Evolutionary conservation across 1,140 invertebrate genomes (phyloP), one percentile per base, ranked within the genome.

Genomic region (Araneus ventricosus): DNA sequence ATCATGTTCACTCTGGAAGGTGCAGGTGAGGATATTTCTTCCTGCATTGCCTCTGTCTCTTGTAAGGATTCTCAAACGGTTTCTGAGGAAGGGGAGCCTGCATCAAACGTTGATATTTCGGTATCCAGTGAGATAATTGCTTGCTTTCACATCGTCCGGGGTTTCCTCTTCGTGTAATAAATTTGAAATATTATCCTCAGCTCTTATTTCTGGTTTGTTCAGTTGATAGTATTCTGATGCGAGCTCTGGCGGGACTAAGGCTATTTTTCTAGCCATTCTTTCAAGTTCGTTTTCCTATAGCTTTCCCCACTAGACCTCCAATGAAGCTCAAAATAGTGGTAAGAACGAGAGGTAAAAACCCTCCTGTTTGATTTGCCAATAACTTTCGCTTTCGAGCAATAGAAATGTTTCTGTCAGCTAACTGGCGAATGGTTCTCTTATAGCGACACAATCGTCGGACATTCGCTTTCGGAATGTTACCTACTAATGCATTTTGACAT

Each of bases 301-400:
- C 70, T 79, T 34, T 34, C 27, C 30, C 70, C 24, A 34, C 70
- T 37, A 79, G 17, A 79, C 70, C 8, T 37, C 27, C 70, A 34
- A 79, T 22, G 4, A 79, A 39, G 24, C 30, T 22, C 37, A 79
- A 79, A 37, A 37, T 30, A 79, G 70, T 30, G 14, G 70, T 7
- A 34, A 79, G 70, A 79, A 79, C 27, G 70, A 79, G 70, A 79
- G 27, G 30, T 79, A 39, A 79, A 79, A 79, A 37, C 37, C 8
- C 37, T n/a, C 30, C 27, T 79, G 70, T 79, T 79, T 79, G 70
- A 22, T 79, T 79, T 79, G 70, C 24, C 22, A 79, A 79, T 34
- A 79, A 79, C 22, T 79, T 79, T 7, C 70, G 70, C 70, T 79
- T 79, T 79, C 70, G 70, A 79, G 70, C 2, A 39, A 79, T 79